Percentiles rank a stretch among this genome's conserved stretches.
Conservation (phyloP, 37 sponge, comb jelly and placozoan genomes). For the Trichoplax adhaerens region DNA sequence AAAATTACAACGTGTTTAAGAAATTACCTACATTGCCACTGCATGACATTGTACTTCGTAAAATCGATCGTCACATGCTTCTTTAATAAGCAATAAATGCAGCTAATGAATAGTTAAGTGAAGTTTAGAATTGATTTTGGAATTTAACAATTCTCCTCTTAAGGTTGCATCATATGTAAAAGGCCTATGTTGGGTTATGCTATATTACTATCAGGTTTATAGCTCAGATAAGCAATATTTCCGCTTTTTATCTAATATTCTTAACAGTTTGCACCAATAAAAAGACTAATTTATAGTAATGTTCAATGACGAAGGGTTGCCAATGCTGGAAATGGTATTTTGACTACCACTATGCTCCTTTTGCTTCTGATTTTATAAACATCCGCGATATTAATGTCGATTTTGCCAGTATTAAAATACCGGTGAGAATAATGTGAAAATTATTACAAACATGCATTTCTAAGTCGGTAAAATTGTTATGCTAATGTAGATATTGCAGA, state of each 20-base stretch:
- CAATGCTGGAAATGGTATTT: constrained; percentile 99
- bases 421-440: too few species aligned
- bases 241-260: background rate
- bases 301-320: constrained; percentile 49
- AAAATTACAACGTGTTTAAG: background rate
- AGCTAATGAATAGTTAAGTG: too few species aligned
- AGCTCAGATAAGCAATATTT: background rate
- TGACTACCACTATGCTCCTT: constrained; percentile 97
- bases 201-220: constrained; percentile 71
- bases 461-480: too few species aligned
- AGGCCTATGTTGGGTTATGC: constrained; percentile 96
- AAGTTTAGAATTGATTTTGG: too few species aligned
- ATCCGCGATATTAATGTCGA: constrained; percentile 38
- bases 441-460: too few species aligned
- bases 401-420: background rate
- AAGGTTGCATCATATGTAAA: constrained; percentile 54
- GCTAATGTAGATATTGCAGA: too few species aligned
- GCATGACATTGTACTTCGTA: too few species aligned
- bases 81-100: too few species aligned
- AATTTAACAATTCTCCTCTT: background rate
- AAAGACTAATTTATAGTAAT: too few species aligned
- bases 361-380: constrained; percentile 92
- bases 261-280: background rate
- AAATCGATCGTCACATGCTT: too few species aligned
- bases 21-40: too few species aligned